A percentile compares a stretch with the other conserved stretches of the same genome.
These are phyloP conservation scores for Psittacula cyanocephala DNA, from an alignment of 2,113 vertebrate species.

Conservation along the genomic window DNA sequence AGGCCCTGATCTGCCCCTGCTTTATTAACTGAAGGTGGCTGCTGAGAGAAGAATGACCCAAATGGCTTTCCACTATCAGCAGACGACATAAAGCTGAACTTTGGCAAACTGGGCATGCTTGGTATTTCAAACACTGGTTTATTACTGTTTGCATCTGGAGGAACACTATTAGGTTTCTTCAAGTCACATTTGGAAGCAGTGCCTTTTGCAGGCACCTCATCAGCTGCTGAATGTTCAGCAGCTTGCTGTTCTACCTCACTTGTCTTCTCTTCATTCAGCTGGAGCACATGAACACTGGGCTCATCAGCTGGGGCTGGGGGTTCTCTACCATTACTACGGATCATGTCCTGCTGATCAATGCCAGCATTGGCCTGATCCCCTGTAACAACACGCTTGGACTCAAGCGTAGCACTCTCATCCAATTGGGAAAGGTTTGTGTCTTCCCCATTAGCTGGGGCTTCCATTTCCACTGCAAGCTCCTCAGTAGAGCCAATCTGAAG, in stretches of 20 bases:
- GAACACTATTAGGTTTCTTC: not conserved
- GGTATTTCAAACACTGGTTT: slow-evolving; percentile 81
- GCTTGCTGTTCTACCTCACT: not conserved
- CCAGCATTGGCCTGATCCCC: not conserved
- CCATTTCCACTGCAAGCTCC: not conserved
- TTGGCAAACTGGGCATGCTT: slow-evolving; percentile 70
- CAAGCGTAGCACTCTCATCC: not conserved
- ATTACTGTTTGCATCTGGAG: slow-evolving; percentile 36
- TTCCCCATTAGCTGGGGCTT: not conserved
- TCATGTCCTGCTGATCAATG: not conserved
- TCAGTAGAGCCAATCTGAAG: not conserved
- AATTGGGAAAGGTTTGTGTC: not conserved
- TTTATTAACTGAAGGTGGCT: slow-evolving; percentile 55
- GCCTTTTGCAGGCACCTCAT: not conserved
- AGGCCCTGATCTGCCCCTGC: slow-evolving; percentile 73
- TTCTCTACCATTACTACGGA: not conserved
- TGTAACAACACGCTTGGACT: not conserved
- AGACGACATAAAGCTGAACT: slow-evolving; percentile 80
- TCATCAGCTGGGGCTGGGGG: not conserved
- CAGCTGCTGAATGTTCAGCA: not conserved
- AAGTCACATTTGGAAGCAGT: not conserved
- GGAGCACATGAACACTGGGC: not conserved
- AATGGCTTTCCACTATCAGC: slow-evolving; percentile 77
- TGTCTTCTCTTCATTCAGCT: not conserved
- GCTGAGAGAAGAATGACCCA: slow-evolving; percentile 85